These are phyloP conservation scores for Drosophila tripunctata DNA, from an alignment of 2,888 invertebrate species.

Conservation along the genomic window DNA sequence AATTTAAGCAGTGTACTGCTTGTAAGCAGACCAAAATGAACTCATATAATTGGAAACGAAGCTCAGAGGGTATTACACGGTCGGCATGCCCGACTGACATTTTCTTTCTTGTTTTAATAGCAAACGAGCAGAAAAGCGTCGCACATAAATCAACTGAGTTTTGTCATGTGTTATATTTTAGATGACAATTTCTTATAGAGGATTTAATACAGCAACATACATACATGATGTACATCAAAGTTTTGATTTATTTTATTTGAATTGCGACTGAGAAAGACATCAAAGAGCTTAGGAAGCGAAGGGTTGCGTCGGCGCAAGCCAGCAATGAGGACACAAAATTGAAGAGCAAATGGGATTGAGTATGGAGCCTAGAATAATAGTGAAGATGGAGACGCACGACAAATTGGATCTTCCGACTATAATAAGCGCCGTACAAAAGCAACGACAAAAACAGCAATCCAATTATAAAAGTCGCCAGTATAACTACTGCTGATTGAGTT, in stretches of 20 bases:
- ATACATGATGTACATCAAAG: no score
- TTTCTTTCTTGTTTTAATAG: no score
- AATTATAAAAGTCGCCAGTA: constrained; percentile 72
- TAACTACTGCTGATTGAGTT: constrained; percentile 70
- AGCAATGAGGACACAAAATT: neutral
- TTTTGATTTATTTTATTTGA: constrained; percentile 71
- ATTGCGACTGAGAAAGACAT: constrained; percentile 44
- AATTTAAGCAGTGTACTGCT: no score
- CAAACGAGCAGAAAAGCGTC: constrained; percentile 51
- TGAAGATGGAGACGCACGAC: constrained; percentile 19
- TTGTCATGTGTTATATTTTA: constrained; percentile 16
- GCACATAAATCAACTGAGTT: constrained; percentile 53
- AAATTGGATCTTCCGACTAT: constrained; percentile 45
- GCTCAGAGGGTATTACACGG: no score
- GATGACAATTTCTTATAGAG: constrained; percentile 30
- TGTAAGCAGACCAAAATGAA: no score
- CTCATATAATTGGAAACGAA: no score
- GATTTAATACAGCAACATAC: no score
- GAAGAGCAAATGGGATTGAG: neutral
- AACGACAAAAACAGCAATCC: constrained; percentile 52
- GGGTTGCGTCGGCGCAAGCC: constrained; percentile 37
- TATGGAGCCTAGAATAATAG: no score
- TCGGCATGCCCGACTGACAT: no score
- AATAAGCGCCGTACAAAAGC: constrained; percentile 40
- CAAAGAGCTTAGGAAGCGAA: constrained; percentile 25